Evolutionary conservation across 2,888 invertebrate genomes (phyloP).

Genomic region (Bhutanitis thaidina): DNA sequence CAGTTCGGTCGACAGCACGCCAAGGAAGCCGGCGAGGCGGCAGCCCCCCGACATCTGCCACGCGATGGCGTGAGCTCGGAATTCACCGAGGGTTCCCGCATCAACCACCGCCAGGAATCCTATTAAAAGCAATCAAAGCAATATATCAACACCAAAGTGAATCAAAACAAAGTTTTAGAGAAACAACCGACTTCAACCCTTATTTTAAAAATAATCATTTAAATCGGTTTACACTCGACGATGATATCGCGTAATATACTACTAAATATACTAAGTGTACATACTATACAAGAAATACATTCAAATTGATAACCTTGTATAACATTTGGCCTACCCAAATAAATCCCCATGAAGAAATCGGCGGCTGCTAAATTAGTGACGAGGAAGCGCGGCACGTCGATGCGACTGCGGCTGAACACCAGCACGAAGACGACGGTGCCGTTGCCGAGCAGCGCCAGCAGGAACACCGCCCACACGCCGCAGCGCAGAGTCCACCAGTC

Average conservation of each 20-base stretch:
- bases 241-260: too few species aligned
- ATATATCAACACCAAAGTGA: too few species aligned
- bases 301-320: too few species aligned
- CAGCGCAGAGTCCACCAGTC: constrained; percentile 99
- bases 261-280: too few species aligned
- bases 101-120: constrained; percentile 97
- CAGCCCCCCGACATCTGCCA: constrained; percentile 98
- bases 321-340: constrained; percentile 74
- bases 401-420: constrained; percentile 93
- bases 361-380: constrained; percentile 98
- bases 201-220: too few species aligned
- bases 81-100: constrained; percentile 96
- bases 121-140: constrained; percentile 38
- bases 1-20: constrained; percentile 95
- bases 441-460: constrained; percentile 96
- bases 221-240: too few species aligned
- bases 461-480: constrained; percentile 98
- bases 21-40: constrained; percentile 95
- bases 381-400: constrained; percentile 97
- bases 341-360: constrained; percentile 98
- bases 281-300: too few species aligned
- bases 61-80: constrained; percentile 96
- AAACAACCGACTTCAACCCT: too few species aligned
- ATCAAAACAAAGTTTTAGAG: too few species aligned
- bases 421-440: constrained; percentile 97